Evolutionary conservation across 2,797 vertebrate species (phyloP).

Genomic region (Synaphobranchus kaupii): DNA sequence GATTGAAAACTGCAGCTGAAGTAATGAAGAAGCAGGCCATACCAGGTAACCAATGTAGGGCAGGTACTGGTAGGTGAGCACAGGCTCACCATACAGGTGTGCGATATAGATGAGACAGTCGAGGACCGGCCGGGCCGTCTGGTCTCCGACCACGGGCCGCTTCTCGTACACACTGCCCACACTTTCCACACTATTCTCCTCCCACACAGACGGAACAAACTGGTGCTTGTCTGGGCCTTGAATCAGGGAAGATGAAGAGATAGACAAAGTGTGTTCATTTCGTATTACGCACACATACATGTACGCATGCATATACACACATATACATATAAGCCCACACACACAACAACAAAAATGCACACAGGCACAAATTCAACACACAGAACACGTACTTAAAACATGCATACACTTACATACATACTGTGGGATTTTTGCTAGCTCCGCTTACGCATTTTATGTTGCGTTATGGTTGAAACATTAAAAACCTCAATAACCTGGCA

Average conservation of each 20-base stretch:
- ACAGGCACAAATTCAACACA: not conserved
- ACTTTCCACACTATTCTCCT: slow-evolving; percentile 75
- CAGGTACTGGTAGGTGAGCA: slow-evolving; percentile 96
- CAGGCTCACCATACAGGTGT: slow-evolving; percentile 93
- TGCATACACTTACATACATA: too few relatives aligned
- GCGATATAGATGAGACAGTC: slow-evolving; percentile 93
- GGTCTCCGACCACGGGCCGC: slow-evolving; percentile 86
- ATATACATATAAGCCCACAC: not conserved
- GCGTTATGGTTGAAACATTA: too few relatives aligned
- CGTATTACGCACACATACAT: not conserved
- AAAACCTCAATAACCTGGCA: too few relatives aligned
- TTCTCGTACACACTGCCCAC: slow-evolving; percentile 88
- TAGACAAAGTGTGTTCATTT: not conserved
- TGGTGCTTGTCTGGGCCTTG: slow-evolving; percentile 88
- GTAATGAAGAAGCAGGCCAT: slow-evolving; percentile 42
- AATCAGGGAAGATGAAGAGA: not conserved
- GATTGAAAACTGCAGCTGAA: not conserved
- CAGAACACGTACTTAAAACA: too few relatives aligned
- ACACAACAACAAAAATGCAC: not conserved
- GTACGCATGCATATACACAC: not conserved
- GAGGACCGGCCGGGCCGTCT: slow-evolving; percentile 87
- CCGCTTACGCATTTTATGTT: too few relatives aligned
- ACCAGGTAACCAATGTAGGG: slow-evolving; percentile 98
- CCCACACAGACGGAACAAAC: slow-evolving; percentile 73
- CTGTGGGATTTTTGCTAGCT: too few relatives aligned